A percentile compares a stretch with the other conserved stretches of the same genome.
phyloP scores from a whole-genome alignment of 2,113 vertebrate species.

The Scatophagus argus region DNA sequence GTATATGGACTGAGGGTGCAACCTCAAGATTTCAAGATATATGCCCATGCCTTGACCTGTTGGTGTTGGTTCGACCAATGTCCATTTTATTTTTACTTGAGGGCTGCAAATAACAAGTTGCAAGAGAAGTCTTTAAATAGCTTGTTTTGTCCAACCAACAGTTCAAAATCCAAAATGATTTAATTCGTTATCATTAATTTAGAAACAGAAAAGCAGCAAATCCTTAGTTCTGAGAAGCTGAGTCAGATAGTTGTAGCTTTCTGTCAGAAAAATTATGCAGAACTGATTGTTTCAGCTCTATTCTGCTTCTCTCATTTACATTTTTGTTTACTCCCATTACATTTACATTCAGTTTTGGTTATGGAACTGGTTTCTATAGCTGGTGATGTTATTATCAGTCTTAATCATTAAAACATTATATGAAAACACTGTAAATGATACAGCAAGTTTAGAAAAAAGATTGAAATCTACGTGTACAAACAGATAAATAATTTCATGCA shows the following conservation, averaged over 20 bases:
- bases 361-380: neutral
- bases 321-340: neutral
- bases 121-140: neutral
- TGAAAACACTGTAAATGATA: no score
- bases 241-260: neutral
- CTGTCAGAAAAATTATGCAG: neutral
- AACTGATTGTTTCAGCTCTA: neutral
- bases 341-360: neutral
- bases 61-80: slow-evolving; percentile 1
- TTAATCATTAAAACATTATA: no score
- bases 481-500: neutral
- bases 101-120: neutral
- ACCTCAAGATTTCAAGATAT: neutral
- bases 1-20: neutral
- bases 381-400: neutral
- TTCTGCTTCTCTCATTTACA: neutral
- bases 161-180: neutral
- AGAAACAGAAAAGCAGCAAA: neutral
- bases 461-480: neutral
- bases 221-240: neutral
- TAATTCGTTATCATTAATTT: neutral
- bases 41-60: neutral
- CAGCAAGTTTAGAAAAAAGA: neutral
- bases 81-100: neutral
- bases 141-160: neutral